Conservation (phyloP, 2,113 vertebrate species). For the Hippocampus barbouri region DNA sequence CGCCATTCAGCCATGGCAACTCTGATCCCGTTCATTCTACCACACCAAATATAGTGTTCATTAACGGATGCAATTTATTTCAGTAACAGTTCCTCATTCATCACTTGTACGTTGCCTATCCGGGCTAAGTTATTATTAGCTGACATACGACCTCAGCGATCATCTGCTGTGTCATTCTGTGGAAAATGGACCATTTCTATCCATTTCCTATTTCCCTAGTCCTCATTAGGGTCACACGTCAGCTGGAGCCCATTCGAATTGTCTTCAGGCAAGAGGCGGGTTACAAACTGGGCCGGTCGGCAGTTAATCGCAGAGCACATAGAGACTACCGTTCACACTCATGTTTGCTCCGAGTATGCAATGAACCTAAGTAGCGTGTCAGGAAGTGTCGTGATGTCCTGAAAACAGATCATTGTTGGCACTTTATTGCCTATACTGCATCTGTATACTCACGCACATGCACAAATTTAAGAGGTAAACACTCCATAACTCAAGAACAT, state of each 20-base stretch:
- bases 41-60: background rate
- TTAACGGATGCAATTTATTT: background rate
- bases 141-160: background rate
- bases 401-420: too few species aligned
- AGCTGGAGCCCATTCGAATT: background rate
- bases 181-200: background rate
- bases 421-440: too few species aligned
- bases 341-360: too few species aligned
- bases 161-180: background rate
- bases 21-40: background rate
- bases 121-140: slow-evolving; percentile 2
- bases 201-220: background rate
- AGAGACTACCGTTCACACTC: too few species aligned
- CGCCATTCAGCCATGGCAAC: background rate
- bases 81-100: background rate
- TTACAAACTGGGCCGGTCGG: background rate
- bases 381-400: too few species aligned
- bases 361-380: too few species aligned
- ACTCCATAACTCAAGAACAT: too few species aligned
- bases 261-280: too few species aligned
- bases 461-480: too few species aligned
- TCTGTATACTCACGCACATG: too few species aligned
- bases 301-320: too few species aligned
- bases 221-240: background rate
- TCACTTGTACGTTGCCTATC: background rate